Evolutionary conservation across 37 sponge, comb jelly and placozoan species (phyloP), one percentile per base, ranked within the genome.

Genomic region (Oscarella lobularis): DNA sequence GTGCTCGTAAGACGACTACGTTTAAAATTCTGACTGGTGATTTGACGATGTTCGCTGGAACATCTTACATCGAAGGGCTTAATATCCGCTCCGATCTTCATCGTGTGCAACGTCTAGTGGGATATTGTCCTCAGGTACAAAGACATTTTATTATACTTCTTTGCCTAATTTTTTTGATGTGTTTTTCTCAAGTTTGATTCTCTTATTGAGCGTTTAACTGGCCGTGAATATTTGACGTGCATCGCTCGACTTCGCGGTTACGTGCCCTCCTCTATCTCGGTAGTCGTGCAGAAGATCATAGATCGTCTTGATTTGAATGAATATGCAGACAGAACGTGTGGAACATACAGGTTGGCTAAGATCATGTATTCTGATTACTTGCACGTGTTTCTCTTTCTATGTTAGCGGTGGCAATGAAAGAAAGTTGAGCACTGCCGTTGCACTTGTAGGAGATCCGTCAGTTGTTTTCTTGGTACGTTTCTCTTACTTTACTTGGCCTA

Each of bases 1-100:
- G 87, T 29, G 94, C 94, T 41, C 90, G 94, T 1, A 93, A 93
- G 76, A 93, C 90, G 54, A 93, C 92, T 39, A 97, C 98, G 1
- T 97, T 97, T 74, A 85, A 81, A 33, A 97, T 97, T 48, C 40
- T 97, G 67, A 97, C 98, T 40, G 98, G 98, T 5, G 98, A 97
- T 73, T 77, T 88, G 9, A 35, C 78, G 2, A 67, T 74, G 6
- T 74, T 88, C 0, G 40, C 73, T 27, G 98, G 98, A 3, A 86
- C 88, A n/a, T 91, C 89, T 3, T 35, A 83, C 72, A 83, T 97
- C 20, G 79, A 82, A 38, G 98, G 94, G 37, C 87, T 85, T 66
- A 85, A 93, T 78, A 87, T 97, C 39, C 74, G 78, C 39, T 80
- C 75, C 36, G 67, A 83, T 38, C 41, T 85, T 38, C n/a, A 67